Evolutionary conservation across 2,888 invertebrate genomes (phyloP).

Genomic region (Labia minor): DNA sequence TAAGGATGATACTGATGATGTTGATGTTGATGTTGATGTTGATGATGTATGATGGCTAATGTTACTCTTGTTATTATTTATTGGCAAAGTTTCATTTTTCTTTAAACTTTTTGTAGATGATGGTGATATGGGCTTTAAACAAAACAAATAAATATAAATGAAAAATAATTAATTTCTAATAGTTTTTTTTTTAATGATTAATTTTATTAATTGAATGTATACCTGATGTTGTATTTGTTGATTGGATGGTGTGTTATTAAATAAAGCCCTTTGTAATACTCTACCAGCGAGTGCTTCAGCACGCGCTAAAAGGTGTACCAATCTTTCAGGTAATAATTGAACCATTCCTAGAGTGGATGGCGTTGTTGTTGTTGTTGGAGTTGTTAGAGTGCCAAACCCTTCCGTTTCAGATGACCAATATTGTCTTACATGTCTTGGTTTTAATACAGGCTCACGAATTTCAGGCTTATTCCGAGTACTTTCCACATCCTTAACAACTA

Average conservation of each 20-base stretch:
- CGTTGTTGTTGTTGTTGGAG: slow-evolving; percentile 17
- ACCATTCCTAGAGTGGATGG: slow-evolving; percentile 46
- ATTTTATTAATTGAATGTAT: no score
- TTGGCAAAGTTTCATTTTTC: no score
- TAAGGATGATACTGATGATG: background rate
- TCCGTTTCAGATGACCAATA: slow-evolving; percentile 4
- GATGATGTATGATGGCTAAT: background rate
- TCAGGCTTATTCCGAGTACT: slow-evolving; percentile 37
- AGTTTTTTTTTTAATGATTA: no score
- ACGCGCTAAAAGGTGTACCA: slow-evolving; percentile 67
- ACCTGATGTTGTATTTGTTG: no score
- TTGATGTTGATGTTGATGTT: background rate
- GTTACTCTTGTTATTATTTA: no score
- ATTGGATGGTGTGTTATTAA: background rate
- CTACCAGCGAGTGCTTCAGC: slow-evolving; percentile 44
- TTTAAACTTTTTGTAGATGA: no score
- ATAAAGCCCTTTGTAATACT: background rate
- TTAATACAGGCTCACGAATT: slow-evolving; percentile 63
- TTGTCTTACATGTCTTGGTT: slow-evolving; percentile 36
- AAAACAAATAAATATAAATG: background rate
- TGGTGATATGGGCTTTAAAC: background rate
- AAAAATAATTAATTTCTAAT: no score
- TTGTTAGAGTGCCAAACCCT: background rate
- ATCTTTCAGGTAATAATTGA: slow-evolving; percentile 64
- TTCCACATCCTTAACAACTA: slow-evolving; percentile 19